Base-by-base conservation (phyloP, 23 tunicate species). In the Botrylloides violaceus region DNA sequence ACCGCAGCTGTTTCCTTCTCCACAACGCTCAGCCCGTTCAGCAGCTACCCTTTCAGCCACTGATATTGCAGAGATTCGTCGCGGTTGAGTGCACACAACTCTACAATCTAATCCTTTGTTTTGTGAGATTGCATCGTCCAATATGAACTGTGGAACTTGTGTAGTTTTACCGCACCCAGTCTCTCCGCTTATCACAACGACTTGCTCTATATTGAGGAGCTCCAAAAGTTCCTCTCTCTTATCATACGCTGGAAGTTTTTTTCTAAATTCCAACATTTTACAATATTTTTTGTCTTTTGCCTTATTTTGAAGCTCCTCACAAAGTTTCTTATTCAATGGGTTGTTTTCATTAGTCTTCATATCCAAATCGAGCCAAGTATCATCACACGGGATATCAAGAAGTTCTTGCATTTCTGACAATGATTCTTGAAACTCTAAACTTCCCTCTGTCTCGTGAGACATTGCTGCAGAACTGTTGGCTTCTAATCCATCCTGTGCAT, bases 111-210 rank as follows among this genome's bases (percentile, higher is more conserved):
- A 30, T 6, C 82, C 86, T 9, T 75, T 29, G 20, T 77, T 71
- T 19, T 32, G 58, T 48, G 29, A 19, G 24, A 87, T 76, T 23
- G 79, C 82, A 66, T 87, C 86, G 71, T 87, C 86, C 12, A 87
- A 71, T 62, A 87, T 81, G 36, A 68, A 68, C 26, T 68, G 74
- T 22, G 74, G 74, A 24, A 81, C 86, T 72, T 87, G 95, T 53
- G 95, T 87, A 0, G 95, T 87, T 70, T 87, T 87, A 21, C 95
- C 95, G 71, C 95, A 87, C 0, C 95, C 95, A 61, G 95, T 87
- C 50, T 87, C 95, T 7, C 95, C 95, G 49, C 82, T 87, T 2
- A 87, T 80, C 19, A 87, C 95, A 34, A 87, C 73, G 32, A 87
- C 85, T 76, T 87, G 86, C 32, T 80, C 76, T 22, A 61, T 22